Evolutionary conservation across 2,113 vertebrate species (phyloP).

Genomic region (Neopipo cinnamomea): DNA sequence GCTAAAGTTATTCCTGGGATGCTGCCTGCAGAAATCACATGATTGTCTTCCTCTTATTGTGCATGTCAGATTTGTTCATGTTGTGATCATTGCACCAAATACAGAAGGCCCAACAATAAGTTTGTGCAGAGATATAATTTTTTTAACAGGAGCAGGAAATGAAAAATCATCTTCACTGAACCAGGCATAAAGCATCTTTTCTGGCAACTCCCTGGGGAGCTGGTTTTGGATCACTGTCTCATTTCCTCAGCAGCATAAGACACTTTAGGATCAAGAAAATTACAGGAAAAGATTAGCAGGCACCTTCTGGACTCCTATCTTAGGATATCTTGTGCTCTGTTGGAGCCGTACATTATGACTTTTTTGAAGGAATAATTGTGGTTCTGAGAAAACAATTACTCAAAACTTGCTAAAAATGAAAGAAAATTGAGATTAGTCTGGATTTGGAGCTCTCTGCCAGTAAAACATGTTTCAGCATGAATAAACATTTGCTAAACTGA

Average conservation of each 20-base stretch:
- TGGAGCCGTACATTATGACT: not conserved
- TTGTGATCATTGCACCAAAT: not conserved
- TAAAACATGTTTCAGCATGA: not conserved
- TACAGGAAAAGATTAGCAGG: slow-evolving; percentile 59
- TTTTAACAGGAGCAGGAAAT: not conserved
- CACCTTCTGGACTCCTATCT: slow-evolving; percentile 38
- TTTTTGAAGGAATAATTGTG: not conserved
- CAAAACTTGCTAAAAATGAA: not conserved
- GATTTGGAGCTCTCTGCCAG: not conserved
- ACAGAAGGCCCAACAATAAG: not conserved
- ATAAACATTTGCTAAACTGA: not conserved
- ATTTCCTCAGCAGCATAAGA: slow-evolving; percentile 29
- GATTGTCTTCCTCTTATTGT: not conserved
- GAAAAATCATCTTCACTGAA: not conserved
- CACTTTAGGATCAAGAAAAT: slow-evolving; percentile 36
- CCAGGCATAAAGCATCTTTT: slow-evolving; percentile 8
- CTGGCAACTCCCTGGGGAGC: not conserved
- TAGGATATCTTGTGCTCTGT: not conserved
- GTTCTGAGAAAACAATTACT: slow-evolving; percentile 7
- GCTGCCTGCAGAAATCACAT: not conserved
- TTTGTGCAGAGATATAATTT: not conserved
- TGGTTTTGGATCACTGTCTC: slow-evolving; percentile 17
- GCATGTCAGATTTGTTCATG: not conserved
- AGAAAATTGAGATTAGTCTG: not conserved
- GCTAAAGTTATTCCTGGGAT: not conserved